Evolutionary conservation across 2,888 invertebrate genomes (phyloP).

Genomic region (Diplolepis rosae): DNA sequence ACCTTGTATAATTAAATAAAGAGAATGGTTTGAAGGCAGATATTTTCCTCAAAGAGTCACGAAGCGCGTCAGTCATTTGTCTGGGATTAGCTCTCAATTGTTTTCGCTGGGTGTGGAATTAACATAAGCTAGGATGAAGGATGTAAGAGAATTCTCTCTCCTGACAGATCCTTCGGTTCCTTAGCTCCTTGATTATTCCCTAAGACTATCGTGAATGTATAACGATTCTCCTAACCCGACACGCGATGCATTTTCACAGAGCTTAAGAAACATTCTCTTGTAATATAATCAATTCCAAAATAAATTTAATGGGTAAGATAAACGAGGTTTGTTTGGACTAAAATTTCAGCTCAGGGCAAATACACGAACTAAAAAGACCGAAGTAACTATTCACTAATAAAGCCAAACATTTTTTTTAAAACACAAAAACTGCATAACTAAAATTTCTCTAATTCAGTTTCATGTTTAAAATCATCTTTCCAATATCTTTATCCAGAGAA

Average conservation of each 20-base stretch:
- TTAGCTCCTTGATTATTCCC: constrained; percentile 63
- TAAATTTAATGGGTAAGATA: not conserved
- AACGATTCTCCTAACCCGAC: constrained; percentile 49
- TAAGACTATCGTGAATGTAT: constrained; percentile 56
- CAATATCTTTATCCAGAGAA: too few relatives aligned
- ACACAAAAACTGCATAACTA: too few relatives aligned
- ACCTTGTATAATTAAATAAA: too few relatives aligned
- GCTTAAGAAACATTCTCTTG: constrained; percentile 21
- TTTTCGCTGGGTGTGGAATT: constrained; percentile 69
- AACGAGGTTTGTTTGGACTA: not conserved
- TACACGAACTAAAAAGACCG: too few relatives aligned
- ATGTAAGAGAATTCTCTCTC: constrained; percentile 60
- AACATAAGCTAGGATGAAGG: constrained; percentile 74
- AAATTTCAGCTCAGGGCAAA: not conserved
- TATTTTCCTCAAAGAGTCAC: constrained; percentile 24
- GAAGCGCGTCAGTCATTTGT: constrained; percentile 70
- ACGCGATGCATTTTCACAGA: constrained; percentile 24
- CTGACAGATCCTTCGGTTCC: constrained; percentile 25
- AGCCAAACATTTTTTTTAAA: too few relatives aligned
- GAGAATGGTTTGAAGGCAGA: not conserved
- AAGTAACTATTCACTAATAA: too few relatives aligned
- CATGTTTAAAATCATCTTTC: too few relatives aligned
- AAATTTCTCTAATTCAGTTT: too few relatives aligned
- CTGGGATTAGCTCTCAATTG: constrained; percentile 73
- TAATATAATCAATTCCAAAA: constrained; percentile 15